Conservation (phyloP, 2,797 vertebrate species). For the Philypnodon macrostomus region DNA sequence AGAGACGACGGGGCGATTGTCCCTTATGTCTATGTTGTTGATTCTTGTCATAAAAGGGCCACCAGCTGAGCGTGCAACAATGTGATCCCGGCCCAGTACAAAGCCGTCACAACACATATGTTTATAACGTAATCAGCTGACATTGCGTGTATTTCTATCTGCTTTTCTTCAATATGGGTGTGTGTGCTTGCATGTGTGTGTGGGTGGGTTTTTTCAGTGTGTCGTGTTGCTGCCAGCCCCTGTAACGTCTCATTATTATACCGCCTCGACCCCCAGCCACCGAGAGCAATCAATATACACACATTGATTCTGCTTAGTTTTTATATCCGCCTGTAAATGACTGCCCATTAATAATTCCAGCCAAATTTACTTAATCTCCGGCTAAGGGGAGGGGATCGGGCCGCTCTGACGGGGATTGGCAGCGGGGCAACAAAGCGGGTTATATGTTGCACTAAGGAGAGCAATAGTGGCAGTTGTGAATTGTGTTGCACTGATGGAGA, state of each 20-base stretch:
- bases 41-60: conserved; percentile 65
- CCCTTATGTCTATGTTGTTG: conserved; percentile 67
- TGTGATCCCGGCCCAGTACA: background rate
- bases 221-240: conserved; percentile 54
- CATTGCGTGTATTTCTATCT: conserved; percentile 48
- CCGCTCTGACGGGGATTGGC: conserved; percentile 63
- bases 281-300: conserved; percentile 77
- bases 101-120: conserved; percentile 51
- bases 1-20: conserved; percentile 38
- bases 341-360: conserved; percentile 79
- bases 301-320: conserved; percentile 81
- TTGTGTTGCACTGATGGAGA: conserved; percentile 49
- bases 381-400: conserved; percentile 65
- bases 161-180: too few species aligned
- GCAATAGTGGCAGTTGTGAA: conserved; percentile 31
- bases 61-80: conserved; percentile 29
- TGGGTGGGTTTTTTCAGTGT: conserved; percentile 19
- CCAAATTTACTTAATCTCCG: conserved; percentile 80
- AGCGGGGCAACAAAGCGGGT: conserved; percentile 55
- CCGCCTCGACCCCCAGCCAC: conserved; percentile 76
- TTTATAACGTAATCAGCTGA: conserved; percentile 60
- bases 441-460: conserved; percentile 36
- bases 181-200: too few species aligned
- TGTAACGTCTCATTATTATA: conserved; percentile 81
- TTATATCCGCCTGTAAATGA: conserved; percentile 80